Evolutionary conservation across 2,888 invertebrate genomes (phyloP).

Genomic region (Globia sparganii): DNA sequence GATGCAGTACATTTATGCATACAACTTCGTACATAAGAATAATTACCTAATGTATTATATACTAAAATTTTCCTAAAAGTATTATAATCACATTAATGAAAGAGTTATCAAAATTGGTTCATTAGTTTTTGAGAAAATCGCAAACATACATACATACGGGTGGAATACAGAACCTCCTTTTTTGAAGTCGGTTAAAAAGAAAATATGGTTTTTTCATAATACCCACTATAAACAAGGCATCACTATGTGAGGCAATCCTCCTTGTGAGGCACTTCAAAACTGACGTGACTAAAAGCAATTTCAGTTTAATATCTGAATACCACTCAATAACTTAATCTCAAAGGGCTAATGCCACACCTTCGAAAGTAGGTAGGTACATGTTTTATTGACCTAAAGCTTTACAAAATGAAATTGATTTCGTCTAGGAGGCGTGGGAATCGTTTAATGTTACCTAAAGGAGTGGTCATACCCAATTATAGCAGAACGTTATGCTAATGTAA

Average conservation of each 20-base stretch:
- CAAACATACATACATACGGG: too few species aligned
- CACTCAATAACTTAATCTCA: conserved; percentile 29
- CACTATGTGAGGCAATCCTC: background rate
- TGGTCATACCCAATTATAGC: conserved; percentile 56
- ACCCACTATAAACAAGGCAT: background rate
- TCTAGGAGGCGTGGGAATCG: conserved; percentile 54
- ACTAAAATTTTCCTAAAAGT: too few species aligned
- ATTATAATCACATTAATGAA: too few species aligned
- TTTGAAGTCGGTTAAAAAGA: too few species aligned
- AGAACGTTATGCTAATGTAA: conserved; percentile 41
- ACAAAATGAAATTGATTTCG: conserved; percentile 44
- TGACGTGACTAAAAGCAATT: conserved; percentile 35
- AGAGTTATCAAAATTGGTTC: too few species aligned
- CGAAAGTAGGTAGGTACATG: conserved; percentile 18
- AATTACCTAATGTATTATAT: too few species aligned
- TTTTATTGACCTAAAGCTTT: conserved; percentile 20
- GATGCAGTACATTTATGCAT: too few species aligned
- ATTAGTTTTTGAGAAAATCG: too few species aligned
- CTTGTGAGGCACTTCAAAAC: background rate
- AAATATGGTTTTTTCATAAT: background rate
- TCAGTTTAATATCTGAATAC: conserved; percentile 13
- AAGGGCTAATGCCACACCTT: conserved; percentile 25
- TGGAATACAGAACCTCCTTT: too few species aligned
- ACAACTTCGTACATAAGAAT: too few species aligned
- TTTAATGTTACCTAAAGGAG: conserved; percentile 45